These are phyloP conservation scores for Dynastes grantii DNA, from an alignment of 2,888 invertebrate genomes.

Conservation along the genomic window DNA sequence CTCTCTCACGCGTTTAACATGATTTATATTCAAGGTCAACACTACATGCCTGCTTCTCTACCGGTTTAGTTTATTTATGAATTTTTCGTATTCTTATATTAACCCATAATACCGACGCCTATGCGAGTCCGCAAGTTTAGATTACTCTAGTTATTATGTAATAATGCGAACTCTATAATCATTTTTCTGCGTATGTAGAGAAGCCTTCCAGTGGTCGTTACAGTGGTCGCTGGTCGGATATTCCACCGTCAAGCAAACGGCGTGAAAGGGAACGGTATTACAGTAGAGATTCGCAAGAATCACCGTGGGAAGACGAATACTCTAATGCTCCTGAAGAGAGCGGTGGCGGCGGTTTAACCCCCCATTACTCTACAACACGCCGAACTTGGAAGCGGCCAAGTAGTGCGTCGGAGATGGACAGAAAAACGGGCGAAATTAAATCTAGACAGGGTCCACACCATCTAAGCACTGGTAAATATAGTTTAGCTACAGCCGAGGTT, in stretches of 20 bases:
- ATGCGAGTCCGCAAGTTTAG: too few species aligned
- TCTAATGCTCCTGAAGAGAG: slow-evolving; percentile 64
- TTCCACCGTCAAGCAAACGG: slow-evolving; percentile 55
- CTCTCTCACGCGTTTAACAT: too few species aligned
- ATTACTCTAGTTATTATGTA: not conserved
- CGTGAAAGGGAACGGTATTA: slow-evolving; percentile 70
- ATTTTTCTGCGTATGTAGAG: slow-evolving; percentile 58
- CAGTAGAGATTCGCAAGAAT: slow-evolving; percentile 69
- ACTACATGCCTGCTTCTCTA: too few species aligned
- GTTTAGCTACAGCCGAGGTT: too few species aligned
- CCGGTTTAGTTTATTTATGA: too few species aligned
- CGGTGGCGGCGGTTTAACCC: slow-evolving; percentile 46
- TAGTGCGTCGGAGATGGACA: slow-evolving; percentile 75
- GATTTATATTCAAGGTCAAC: too few species aligned
- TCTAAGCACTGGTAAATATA: slow-evolving; percentile 55
- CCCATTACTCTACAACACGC: slow-evolving; percentile 66
- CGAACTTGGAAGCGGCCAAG: slow-evolving; percentile 74
- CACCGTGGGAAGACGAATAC: slow-evolving; percentile 77
- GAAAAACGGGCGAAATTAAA: slow-evolving; percentile 69
- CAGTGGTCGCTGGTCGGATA: slow-evolving; percentile 61
- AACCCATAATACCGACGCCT: too few species aligned
- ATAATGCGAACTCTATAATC: slow-evolving; percentile 14
- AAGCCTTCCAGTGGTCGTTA: slow-evolving; percentile 62
- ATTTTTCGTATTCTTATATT: too few species aligned
- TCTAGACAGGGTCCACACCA: slow-evolving; percentile 61